phyloP scores from a whole-genome alignment of 37 sponge, comb jelly and placozoan species.

The Chondrilla cf. caribensis region DNA sequence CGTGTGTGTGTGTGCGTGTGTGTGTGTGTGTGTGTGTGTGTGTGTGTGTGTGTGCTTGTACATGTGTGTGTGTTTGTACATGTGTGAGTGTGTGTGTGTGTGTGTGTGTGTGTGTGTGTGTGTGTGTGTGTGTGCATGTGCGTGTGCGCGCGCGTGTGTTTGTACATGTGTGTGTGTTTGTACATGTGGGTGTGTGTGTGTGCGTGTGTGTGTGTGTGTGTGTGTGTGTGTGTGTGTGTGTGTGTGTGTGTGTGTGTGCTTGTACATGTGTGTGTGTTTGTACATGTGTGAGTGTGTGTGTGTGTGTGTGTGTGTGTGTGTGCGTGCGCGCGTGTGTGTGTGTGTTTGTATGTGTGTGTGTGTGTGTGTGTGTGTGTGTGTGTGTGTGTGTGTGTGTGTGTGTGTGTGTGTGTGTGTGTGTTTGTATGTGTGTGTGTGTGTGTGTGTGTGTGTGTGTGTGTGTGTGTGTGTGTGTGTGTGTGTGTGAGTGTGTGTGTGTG shows the following conservation, averaged over 20 bases:
- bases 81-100: not conserved
- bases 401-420: not conserved
- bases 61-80: not conserved
- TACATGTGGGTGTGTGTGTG: not conserved
- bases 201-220: not conserved
- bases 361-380: constrained; percentile 5
- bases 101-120: not conserved
- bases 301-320: not conserved
- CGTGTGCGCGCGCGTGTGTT: too few relatives aligned
- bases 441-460: not conserved
- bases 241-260: not conserved
- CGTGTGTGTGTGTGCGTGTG: constrained; percentile 1
- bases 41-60: not conserved
- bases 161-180: not conserved
- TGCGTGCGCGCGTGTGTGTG: not conserved
- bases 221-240: not conserved
- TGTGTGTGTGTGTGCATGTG: too few relatives aligned
- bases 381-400: not conserved
- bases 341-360: not conserved
- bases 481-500: not conserved
- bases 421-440: not conserved
- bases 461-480: not conserved
- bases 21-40: not conserved
- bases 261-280: not conserved
- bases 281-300: not conserved